Base-by-base conservation (phyloP, 1,140 invertebrate species). In the Pogonognathellus flavescens region DNA sequence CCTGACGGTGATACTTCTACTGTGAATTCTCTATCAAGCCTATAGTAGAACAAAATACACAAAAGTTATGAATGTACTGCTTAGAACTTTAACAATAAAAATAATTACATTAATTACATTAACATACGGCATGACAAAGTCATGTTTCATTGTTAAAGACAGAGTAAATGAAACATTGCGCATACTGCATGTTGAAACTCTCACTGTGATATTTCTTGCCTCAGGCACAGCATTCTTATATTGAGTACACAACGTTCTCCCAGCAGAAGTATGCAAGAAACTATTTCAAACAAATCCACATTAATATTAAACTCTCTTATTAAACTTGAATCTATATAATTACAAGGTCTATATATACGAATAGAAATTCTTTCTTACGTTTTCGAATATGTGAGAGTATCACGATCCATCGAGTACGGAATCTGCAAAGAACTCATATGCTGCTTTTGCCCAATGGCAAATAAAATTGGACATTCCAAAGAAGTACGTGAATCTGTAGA, bases 111-210 rank as follows among this genome's bases (percentile, higher is more conserved):
- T 53, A 25, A 59, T 55, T 84, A 16, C 41, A 9, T 57, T 84
- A 76, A 57, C 76, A 57, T 83, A 87, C 86, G 83, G 84, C 55
- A 85, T 14, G 6, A 82, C 25, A 13, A 82, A 84, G 57, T 88
- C 81, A 22, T 80, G 4, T 52, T 18, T 80, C 14, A 84, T 16
- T 8, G 59, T 59, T 16, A 87, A 11, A n/a, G n/a, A 4, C 13
- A 88, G 8, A 0, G 13, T 22, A 72, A 72, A 88, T 0, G n/a
- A 52, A 9, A 86, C 18, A 16, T 41, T 81, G 18, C 1, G n/a
- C 1, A 1, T 16, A 49, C 86, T 88, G 57, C 83, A 86, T 1
- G 88, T 88, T 55, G 86, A 81, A 13, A 88, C 85, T 62, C 86
- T 60, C 1, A 88, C 66, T 7, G 88, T 85, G 16, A 88, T 59